phyloP scores from a whole-genome alignment of 2,888 invertebrate species.

The Ophion costatus region DNA sequence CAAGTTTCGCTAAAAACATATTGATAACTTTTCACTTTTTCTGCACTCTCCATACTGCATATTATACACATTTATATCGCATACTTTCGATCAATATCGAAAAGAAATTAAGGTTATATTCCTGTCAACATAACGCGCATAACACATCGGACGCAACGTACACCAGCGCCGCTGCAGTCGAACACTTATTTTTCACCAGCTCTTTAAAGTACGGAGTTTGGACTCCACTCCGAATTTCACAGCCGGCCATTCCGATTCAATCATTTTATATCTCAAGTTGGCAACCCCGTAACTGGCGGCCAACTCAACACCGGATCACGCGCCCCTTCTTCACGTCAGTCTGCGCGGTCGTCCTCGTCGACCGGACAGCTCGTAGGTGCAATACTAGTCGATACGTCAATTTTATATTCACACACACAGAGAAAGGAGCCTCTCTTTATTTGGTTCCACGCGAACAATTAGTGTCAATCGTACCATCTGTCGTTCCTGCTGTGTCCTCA shows the following conservation, averaged over 20 bases:
- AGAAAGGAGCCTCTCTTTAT: background rate
- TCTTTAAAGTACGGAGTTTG: no score
- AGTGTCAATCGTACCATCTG: slow-evolving; percentile 36
- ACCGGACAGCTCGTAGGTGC: slow-evolving; percentile 4
- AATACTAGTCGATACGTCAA: background rate
- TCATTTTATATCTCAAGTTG: background rate
- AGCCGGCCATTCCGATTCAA: background rate
- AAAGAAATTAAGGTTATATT: no score
- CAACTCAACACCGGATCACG: background rate
- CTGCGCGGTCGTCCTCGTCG: slow-evolving; percentile 6
- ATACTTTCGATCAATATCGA: no score
- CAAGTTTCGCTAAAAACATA: no score
- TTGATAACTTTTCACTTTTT: no score
- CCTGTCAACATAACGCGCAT: no score
- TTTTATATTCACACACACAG: background rate
- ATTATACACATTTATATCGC: no score
- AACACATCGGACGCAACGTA: no score
- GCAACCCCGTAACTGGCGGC: background rate
- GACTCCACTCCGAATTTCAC: no score
- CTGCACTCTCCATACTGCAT: no score
- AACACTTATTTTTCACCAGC: no score
- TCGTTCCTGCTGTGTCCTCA: slow-evolving; percentile 2
- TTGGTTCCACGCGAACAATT: slow-evolving; percentile 16
- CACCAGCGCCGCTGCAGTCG: no score
- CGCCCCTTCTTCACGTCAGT: background rate